Base-by-base conservation (phyloP, 2,888 invertebrate genomes). In the Linnaemya vulpina region DNA sequence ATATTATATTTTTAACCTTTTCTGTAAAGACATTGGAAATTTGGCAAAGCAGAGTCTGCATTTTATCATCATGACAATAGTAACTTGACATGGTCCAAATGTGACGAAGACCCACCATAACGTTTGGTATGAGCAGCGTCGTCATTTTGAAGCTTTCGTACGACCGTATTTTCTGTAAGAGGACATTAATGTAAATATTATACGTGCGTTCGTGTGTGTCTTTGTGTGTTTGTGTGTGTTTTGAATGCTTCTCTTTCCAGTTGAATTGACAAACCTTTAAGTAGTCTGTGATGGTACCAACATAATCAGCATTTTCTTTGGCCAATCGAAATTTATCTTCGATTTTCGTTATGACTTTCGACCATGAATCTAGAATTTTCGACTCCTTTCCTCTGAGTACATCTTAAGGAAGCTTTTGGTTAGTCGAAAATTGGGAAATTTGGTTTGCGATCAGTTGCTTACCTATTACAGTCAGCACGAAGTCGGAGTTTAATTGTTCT, bases 71-170 rank as follows among this genome's bases (percentile, higher is more conserved):
- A 0, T 93, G 94, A 84, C 96, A 95, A 91, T 96, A 98, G 89
- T 97, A 97, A 70, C 95, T 93, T 0, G 98, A 98, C 74, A 98
- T 94, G 68, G 98, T 96, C 98, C 98, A 98, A 89, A 98, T 96
- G 94, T 98, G 96, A 88, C 96, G 95, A 51, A 98, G 92, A 1
- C 97, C 96, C 86, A 97, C 96, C 93, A 97, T 96, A 85, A 98
- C 92, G 78, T 95, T 94, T 0, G 96, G 96, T 35, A 98, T 94
- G 7, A 95, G 94, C 53, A 96, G 95, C 13, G 94, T 94, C 22
- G 97, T 95, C 90, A 94, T 94, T 77, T 94, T 93, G 83, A 97
- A 96, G 35, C 96, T 95, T 0, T 95, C 94, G 43, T 95, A 94
- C 81, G 95, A 95, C 85, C 95, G 94, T 83, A 97, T 94, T 83